Base-by-base conservation (phyloP, 2,797 vertebrate species). In the Odontamblyopus lacepedii region DNA sequence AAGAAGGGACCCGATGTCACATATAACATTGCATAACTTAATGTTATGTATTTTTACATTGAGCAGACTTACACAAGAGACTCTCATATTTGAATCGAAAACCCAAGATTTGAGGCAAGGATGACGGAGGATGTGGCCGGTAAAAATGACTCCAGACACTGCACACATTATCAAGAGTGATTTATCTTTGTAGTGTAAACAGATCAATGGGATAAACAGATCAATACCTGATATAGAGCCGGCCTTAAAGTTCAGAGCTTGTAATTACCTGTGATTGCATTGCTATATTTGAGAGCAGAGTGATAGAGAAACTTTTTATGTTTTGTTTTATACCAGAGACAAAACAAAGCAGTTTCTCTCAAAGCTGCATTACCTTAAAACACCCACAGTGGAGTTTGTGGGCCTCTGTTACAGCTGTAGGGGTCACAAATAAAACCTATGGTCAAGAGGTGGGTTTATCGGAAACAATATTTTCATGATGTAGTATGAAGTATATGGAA, bases 131-230 rank as follows among this genome's bases (percentile, higher is more conserved):
- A 60, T 0, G 18, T 16, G 38, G 59, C 56, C 11, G 19, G 59
- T 26, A 66, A 72, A 71, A 81, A 78, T 44, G 44, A 67, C 66
- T 67, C 35, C 23, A 68, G 65, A 62, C 51, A 38, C 71, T 60
- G 71, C 62, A 72, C 51, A 61, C 51, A 73, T 71, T 41, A 82
- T 62, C 51, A 68, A 51, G 60, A 26, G 62, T 72, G 72, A 72
- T 78, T 83, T 71, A 73, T 79, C 63, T 77, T 72, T 63, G 64
- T 38, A 65, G 70, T 71, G 57, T 53, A 79, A 81, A 77, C 68
- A 70, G 76, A 84, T 84, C 73, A 79, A 82, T 86, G 76, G 64
- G 60, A 74, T 35, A 79, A 81, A 86, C 76, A 83, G 76, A 85
- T 85, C 77, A 78, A 77, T 83, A 75, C 63, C 67, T 70, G 73